Evolutionary conservation across 2,888 invertebrate species (phyloP), one percentile per base, ranked within the genome.

Genomic region (Zaprionus bogoriensis): DNA sequence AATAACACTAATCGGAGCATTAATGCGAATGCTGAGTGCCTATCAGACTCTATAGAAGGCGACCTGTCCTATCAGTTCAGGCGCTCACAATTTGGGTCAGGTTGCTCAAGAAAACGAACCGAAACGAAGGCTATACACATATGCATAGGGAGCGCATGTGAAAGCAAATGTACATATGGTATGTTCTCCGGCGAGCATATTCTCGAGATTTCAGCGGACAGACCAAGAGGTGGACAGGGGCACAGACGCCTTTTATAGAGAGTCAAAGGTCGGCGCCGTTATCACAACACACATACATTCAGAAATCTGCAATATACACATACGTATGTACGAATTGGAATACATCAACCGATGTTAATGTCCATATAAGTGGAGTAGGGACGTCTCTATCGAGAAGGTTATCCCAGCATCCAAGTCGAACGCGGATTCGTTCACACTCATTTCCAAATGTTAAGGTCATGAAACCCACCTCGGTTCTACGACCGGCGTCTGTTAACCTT

Each of bases 21-120:
- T 70, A 38, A 38, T 58, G 58, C 57, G 44, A 58, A 51, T 45
- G 17, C 12, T n/a, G 6, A 39, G 20, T 30, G 57, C 14, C 51
- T 50, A 58, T 54, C 53, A 39, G 38, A n/a, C n/a, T n/a, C n/a
- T n/a, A n/a, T n/a, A n/a, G n/a, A n/a, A 48, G 30, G 41, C 71
- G 74, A 74, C 74, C 74, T 74, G 67, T 19, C 20, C 9, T 55
- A 32, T 14, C 64, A 22, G 71, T 74, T 74, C 74, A 74, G 60
- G 44, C 45, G 50, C 55, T 20, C 28, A 42, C 41, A 46, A 74
- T 74, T 74, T 74, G 64, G 74, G 74, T 74, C 74, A 74, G 42
- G 52, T 47, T 50, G 47, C 46, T 32, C 71, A 74, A 74, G 67
- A 70, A 27, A 52, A 57, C 62, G 39, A 39, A 39, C 41, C 36